Percentiles rank a stretch among this genome's conserved stretches.
Conservation (phyloP, 2,888 invertebrate species). For the Amphipoea lucens region DNA sequence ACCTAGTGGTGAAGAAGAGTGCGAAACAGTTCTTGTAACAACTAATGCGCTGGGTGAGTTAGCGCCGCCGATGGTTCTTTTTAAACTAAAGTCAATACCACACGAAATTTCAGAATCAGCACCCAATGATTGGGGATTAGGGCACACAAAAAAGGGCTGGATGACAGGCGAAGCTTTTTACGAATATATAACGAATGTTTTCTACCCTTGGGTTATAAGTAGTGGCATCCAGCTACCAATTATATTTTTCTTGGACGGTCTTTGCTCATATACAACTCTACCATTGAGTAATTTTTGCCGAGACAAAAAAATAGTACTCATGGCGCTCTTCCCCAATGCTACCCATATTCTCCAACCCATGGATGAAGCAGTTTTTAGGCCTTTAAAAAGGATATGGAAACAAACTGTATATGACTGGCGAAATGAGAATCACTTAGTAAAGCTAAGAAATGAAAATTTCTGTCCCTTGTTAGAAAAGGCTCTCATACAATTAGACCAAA, state of each 20-base stretch:
- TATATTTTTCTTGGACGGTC: not conserved
- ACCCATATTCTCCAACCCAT: constrained; percentile 7
- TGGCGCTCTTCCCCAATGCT: not conserved
- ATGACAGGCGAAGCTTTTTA: constrained; percentile 3
- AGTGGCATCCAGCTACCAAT: not conserved
- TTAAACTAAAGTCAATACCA: constrained; percentile 1
- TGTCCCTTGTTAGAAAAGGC: constrained; percentile 8
- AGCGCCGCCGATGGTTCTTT: constrained; percentile 1
- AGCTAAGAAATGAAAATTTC: constrained; percentile 1
- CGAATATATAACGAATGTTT: not conserved
- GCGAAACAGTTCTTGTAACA: not conserved
- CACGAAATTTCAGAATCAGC: not conserved
- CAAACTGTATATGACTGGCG: not conserved
- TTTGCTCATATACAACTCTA: not conserved
- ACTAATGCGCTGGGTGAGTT: constrained; percentile 4
- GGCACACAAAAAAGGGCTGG: not conserved
- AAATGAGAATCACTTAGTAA: not conserved
- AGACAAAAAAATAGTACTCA: not conserved
- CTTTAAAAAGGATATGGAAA: constrained; percentile 3
- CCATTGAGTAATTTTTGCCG: not conserved
- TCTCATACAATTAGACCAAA: constrained; percentile 3
- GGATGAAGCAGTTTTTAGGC: constrained; percentile 1
- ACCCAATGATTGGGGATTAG: not conserved
- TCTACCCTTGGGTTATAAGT: constrained; percentile 7
- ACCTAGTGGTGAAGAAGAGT: not conserved